Evolutionary conservation across 2,888 invertebrate species (phyloP).

Genomic region (Anthrax anthrax): DNA sequence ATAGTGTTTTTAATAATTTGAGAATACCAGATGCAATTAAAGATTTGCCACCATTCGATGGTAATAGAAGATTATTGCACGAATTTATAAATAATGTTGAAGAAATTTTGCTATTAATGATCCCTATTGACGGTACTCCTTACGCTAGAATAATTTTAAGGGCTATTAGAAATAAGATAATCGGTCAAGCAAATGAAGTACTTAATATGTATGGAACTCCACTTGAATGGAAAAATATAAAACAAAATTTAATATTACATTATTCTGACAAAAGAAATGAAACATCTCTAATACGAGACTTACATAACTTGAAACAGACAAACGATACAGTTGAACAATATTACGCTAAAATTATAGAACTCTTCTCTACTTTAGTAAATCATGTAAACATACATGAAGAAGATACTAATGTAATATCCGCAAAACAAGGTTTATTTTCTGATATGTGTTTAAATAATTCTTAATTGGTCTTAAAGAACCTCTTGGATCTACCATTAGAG

Average conservation of each 20-base stretch:
- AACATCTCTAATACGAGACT: too few species aligned
- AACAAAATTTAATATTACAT: conserved; percentile 11
- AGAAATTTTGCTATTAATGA: conserved; percentile 8
- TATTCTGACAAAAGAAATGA: conserved; percentile 13
- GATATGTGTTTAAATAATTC: too few species aligned
- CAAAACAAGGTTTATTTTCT: too few species aligned
- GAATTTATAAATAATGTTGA: conserved; percentile 12
- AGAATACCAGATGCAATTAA: conserved; percentile 14
- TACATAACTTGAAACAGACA: too few species aligned
- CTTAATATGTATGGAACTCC: conserved; percentile 12
- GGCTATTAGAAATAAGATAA: conserved; percentile 12
- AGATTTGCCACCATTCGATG: conserved; percentile 11
- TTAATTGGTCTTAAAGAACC: too few species aligned
- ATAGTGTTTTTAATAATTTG: conserved; percentile 5
- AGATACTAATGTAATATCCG: too few species aligned
- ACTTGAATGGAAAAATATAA: conserved; percentile 10
- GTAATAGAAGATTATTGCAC: conserved; percentile 6
- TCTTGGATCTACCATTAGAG: too few species aligned
- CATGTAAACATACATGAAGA: too few species aligned
- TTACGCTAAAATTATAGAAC: too few species aligned
- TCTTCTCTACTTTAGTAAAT: too few species aligned
- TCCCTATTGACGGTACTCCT: conserved; percentile 6
- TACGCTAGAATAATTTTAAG: conserved; percentile 9
- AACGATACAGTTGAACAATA: too few species aligned
- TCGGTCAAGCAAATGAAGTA: conserved; percentile 12